Evolutionary conservation across 2,113 vertebrate genomes (phyloP).

Genomic region (Pogona vitticeps): DNA sequence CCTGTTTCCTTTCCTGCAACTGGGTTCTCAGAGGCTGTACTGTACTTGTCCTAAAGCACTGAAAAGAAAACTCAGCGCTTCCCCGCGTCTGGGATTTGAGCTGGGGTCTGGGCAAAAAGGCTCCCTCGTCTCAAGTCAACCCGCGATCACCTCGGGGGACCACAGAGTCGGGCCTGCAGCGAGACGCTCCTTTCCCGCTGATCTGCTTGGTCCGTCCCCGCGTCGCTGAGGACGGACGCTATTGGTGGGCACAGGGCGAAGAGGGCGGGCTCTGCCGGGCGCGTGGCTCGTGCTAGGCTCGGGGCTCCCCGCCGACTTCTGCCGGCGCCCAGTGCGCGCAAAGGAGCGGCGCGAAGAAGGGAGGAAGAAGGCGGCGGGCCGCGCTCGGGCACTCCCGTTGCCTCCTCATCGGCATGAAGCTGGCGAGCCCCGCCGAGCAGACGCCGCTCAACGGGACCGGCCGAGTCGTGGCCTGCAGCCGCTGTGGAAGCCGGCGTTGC

Average conservation of each 20-base stretch:
- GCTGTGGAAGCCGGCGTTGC: conserved; percentile 34
- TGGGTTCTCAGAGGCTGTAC: neutral
- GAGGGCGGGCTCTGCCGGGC: neutral
- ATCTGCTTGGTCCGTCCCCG: neutral
- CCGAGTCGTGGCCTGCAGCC: conserved; percentile 32
- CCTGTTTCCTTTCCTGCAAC: no score
- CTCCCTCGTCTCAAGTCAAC: no score
- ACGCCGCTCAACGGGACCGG: neutral
- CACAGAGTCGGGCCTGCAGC: no score
- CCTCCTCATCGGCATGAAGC: neutral
- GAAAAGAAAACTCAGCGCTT: neutral
- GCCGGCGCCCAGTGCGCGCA: neutral
- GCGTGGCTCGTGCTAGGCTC: conserved; percentile 22
- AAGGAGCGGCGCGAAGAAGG: neutral
- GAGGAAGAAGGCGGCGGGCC: neutral
- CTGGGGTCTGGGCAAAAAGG: neutral
- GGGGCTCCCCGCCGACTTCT: conserved; percentile 1
- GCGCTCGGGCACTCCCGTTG: neutral
- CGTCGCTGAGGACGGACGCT: neutral
- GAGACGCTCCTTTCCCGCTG: neutral
- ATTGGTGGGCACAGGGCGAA: neutral
- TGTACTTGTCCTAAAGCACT: neutral
- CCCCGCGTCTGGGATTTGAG: neutral
- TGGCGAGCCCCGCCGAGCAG: conserved; percentile 53
- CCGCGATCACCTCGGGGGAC: no score